phyloP scores from a whole-genome alignment of 1,140 invertebrate species.

The Drosophila nasuta region DNA sequence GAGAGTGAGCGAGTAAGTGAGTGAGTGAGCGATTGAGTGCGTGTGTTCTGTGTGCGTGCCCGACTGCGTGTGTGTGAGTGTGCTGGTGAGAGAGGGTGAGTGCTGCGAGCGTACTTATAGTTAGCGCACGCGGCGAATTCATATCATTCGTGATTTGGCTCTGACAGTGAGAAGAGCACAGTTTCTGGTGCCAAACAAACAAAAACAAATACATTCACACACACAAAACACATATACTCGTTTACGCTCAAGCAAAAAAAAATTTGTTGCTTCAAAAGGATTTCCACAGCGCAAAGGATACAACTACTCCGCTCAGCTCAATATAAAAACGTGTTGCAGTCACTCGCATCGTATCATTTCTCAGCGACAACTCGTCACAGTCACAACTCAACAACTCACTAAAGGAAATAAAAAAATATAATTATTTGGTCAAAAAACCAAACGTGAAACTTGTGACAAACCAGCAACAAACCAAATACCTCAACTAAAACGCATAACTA shows the following conservation, averaged over 20 bases:
- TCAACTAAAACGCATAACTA: slow-evolving; percentile 38
- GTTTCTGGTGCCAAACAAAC: slow-evolving; percentile 56
- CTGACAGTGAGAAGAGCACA: slow-evolving; percentile 76
- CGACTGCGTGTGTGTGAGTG: slow-evolving; percentile 9
- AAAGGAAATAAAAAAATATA: slow-evolving; percentile 20
- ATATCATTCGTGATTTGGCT: slow-evolving; percentile 84
- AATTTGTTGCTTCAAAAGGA: slow-evolving; percentile 72
- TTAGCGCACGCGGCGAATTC: slow-evolving; percentile 81
- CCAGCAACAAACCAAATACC: slow-evolving; percentile 62
- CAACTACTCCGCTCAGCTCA: slow-evolving; percentile 28
- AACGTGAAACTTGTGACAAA: slow-evolving; percentile 36
- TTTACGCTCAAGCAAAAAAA: slow-evolving; percentile 24
- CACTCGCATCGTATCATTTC: slow-evolving; percentile 59
- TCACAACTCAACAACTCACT: slow-evolving; percentile 51
- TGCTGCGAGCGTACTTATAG: slow-evolving; percentile 78
- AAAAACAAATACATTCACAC: slow-evolving; percentile 44
- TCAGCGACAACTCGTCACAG: slow-evolving; percentile 67
- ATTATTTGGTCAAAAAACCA: not conserved
- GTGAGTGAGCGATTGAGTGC: slow-evolving; percentile 67
- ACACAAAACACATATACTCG: slow-evolving; percentile 27
- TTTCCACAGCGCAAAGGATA: slow-evolving; percentile 63
- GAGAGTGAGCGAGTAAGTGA: slow-evolving; percentile 38
- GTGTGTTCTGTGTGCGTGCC: slow-evolving; percentile 16
- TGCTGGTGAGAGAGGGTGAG: slow-evolving; percentile 62
- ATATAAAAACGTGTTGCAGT: slow-evolving; percentile 67